Conservation (phyloP, 2,797 vertebrate genomes). For the Pantherophis vulpinus region DNA sequence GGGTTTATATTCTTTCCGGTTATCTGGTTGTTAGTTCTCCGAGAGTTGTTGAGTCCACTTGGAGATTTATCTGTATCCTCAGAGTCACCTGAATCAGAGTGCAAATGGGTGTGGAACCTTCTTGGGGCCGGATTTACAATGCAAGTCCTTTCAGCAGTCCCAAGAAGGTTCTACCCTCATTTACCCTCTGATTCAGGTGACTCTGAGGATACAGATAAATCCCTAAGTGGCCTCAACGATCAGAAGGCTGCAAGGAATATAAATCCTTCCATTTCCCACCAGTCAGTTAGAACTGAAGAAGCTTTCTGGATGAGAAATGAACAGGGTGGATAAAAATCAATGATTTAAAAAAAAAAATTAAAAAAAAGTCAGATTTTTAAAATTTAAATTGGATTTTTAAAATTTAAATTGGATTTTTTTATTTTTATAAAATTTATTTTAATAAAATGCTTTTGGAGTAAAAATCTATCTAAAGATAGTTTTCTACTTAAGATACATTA, state of each 20-base stretch:
- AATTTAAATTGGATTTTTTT: no score
- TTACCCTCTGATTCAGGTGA: no score
- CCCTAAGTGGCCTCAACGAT: no score
- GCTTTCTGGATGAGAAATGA: not conserved
- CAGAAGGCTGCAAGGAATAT: not conserved
- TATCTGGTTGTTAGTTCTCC: not conserved
- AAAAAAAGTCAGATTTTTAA: no score
- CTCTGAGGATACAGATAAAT: no score
- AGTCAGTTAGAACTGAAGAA: not conserved
- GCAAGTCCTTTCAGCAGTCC: not conserved
- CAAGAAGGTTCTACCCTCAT: no score
- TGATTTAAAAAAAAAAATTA: no score
- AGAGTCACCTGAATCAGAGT: not conserved
- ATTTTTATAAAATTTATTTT: no score
- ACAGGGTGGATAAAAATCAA: not conserved
- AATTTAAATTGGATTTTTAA: no score
- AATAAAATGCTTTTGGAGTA: no score
- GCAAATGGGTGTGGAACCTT: not conserved
- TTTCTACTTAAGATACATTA: no score
- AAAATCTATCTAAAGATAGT: no score
- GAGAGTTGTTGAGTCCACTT: not conserved
- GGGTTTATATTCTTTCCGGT: not conserved
- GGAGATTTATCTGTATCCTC: not conserved
- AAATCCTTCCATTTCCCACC: not conserved
- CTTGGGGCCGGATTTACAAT: not conserved